Base-by-base conservation (phyloP, 2,888 invertebrate genomes). In the Apomyelois bistriatella region DNA sequence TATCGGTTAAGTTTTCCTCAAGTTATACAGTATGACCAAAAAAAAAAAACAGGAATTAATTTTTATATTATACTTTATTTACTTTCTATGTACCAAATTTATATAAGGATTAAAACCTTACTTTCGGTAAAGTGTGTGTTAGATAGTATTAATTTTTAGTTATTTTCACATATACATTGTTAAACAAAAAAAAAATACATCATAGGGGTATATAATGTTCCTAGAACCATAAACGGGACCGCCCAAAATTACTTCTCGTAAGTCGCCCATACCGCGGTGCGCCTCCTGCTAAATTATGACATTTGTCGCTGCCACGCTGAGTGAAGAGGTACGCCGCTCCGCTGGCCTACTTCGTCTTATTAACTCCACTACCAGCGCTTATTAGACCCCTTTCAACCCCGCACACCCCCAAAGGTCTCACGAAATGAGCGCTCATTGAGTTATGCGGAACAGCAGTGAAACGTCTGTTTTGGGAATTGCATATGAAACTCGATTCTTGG, bases 281-380 rank as follows among this genome's bases (percentile, higher is more conserved):
- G 46, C 46, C 32, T 16, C 30, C 46, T 15, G 49, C 67, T 79
- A 79, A 80, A 80, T 79, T 73, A 79, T 80, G 76, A 79, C 78
- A 81, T 81, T 81, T 74, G 76, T 81, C 70, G 64, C 61, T 70
- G 74, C 65, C 67, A 64, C 63, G 58, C 66, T 60, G 66, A 64
- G 65, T 60, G 68, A 57, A 53, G 59, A 54, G 70, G 53, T 48
- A 52, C 62, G 60, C 60, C 57, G 50, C 55, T 8, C 37, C 41
- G 61, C 60, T 52, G 53, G 52, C 53, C 69, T 68, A 68, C 71
- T 66, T 62, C 62, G 61, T 62, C 62, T 69, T 74, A 74, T 75
- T 78, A 76, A 74, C 68, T 65, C 55, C 61, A 55, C 60, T 56
- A 56, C 55, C 55, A 61, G 55, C 56, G 51, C 54, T 59, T 61